Base-by-base conservation (phyloP, 1,140 invertebrate species). In the Prorops nasuta region DNA sequence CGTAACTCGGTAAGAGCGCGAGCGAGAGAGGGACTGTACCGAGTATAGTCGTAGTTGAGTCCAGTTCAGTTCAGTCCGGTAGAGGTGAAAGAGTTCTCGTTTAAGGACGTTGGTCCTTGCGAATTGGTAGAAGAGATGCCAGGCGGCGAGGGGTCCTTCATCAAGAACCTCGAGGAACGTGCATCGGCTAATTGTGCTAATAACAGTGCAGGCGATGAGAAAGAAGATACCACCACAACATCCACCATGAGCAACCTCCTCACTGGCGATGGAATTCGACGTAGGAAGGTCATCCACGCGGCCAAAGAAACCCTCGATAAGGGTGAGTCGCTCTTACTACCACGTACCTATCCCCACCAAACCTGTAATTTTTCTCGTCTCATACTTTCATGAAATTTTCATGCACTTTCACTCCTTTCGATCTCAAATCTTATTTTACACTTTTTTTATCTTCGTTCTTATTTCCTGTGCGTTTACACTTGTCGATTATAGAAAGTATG, bases 271-370 rank as follows among this genome's bases (percentile, higher is more conserved):
- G 74, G 71, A 50, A 63, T 79, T 35, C 69, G 76, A 58, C 73
- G 79, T 50, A 75, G 81, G 61, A 83, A 83, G 73, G 75, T 84
- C 66, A 80, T 85, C 60, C 74, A 81, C 60, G 80, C 79, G 62
- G 83, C 83, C 46, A 83, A 83, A 74, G 79, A 84, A 59, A 84
- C 82, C 42, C 68, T 84, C 46, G 82, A 83, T 62, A 83, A 81
- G 72, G 83, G 83, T 84, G 67, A 73, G 71, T 67, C 42, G 12
- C n/a, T 2, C 1, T 20, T 4, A 18, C 12, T 20, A 20, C n/a
- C 6, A 21, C 3, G 9, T 16, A 1, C 8, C 2, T 7, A n/a
- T 40, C 36, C 1, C 7, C 18, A 38, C 22, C 6, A 28, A 28
- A 28, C 24, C 6, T 7, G 24, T n/a, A n/a, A n/a, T n/a, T n/a